Percentiles rank a stretch among this genome's conserved stretches.
These are phyloP conservation scores for Ovis canadensis DNA, from an alignment of 2,113 vertebrate species.

Conservation along the genomic window DNA sequence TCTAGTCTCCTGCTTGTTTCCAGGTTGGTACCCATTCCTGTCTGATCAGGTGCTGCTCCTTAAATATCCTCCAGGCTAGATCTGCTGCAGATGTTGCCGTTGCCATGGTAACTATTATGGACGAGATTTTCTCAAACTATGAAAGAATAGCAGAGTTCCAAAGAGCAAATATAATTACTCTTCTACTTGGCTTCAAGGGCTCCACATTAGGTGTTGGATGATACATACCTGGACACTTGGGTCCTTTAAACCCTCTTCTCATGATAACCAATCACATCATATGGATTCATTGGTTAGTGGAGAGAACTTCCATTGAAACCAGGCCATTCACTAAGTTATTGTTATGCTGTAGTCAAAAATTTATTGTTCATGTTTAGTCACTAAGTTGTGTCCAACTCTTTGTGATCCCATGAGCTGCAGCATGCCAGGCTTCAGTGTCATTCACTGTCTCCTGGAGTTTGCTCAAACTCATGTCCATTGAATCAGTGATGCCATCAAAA, in stretches of 20 bases:
- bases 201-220: fast-evolving
- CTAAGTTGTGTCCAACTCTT: neutral
- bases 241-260: neutral
- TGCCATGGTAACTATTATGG: conserved; percentile 68
- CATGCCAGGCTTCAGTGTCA: neutral
- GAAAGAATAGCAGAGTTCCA: conserved; percentile 39
- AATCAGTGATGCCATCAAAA: neutral
- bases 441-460: neutral
- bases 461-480: neutral
- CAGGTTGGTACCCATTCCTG: neutral
- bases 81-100: conserved; percentile 58
- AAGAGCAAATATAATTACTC: conserved; percentile 28
- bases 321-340: fast-evolving
- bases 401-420: neutral
- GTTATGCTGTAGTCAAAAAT: neutral
- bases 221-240: neutral
- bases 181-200: neutral
- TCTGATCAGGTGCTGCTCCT: conserved; percentile 37
- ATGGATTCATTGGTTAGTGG: fast-evolving
- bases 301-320: neutral
- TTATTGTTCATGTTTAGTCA: neutral
- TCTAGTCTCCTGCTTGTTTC: neutral
- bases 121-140: conserved; percentile 60
- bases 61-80: conserved; percentile 31
- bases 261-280: fast-evolving